Percentiles rank a stretch among this genome's conserved stretches.
phyloP scores from a whole-genome alignment of 2,797 vertebrate genomes.

The Gymnopithys bicolor region DNA sequence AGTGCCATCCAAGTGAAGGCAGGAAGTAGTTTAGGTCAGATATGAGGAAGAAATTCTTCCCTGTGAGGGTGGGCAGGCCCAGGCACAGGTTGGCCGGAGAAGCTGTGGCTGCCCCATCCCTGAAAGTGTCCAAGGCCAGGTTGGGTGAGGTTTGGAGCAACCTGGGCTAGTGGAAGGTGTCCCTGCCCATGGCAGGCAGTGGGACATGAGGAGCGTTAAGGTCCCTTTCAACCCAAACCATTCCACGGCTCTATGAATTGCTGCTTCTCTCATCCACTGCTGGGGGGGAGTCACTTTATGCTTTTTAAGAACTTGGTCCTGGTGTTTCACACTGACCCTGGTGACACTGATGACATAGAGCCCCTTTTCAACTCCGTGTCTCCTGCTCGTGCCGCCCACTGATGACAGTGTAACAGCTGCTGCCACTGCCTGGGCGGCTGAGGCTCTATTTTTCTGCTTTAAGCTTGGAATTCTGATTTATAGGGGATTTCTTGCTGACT shows the following conservation, averaged over 20 bases:
- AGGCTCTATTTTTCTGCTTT: neutral
- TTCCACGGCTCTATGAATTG: neutral
- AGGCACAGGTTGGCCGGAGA: neutral
- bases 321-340: neutral
- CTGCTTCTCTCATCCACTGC: neutral
- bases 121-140: neutral
- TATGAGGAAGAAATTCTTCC: neutral
- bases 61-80: neutral
- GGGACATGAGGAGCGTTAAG: accelerated
- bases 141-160: accelerated
- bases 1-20: neutral
- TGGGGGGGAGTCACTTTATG: neutral
- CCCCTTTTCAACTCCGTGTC: accelerated
- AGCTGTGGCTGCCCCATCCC: neutral
- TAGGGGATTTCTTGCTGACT: neutral
- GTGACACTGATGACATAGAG: accelerated
- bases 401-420: neutral
- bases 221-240: neutral
- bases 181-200: neutral
- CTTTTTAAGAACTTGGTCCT: neutral
- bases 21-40: neutral
- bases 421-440: neutral
- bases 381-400: neutral
- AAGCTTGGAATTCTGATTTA: neutral
- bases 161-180: neutral